phyloP scores from a whole-genome alignment of 1,140 invertebrate species.

The Ceratosolen solmsi region DNA sequence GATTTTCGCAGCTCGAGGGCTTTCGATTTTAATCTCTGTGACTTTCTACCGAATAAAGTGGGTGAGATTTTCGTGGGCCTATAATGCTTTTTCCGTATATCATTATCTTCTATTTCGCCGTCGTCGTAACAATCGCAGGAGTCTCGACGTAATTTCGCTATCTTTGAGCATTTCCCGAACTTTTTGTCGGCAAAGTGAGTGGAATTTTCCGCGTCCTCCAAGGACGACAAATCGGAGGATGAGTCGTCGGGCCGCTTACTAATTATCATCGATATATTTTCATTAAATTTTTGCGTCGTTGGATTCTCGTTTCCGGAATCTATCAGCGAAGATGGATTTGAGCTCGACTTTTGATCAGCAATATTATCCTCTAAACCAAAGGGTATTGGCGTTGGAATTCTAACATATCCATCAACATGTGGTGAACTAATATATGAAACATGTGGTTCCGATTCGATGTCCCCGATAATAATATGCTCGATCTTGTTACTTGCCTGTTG shows the following conservation, averaged over 20 bases:
- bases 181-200: slow-evolving; percentile 22
- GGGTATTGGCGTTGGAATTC: slow-evolving; percentile 65
- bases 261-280: slow-evolving; percentile 51
- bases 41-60: slow-evolving; percentile 60
- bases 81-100: neutral
- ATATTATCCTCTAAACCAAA: slow-evolving; percentile 56
- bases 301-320: slow-evolving; percentile 66
- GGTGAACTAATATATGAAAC: slow-evolving; percentile 40
- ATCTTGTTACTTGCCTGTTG: slow-evolving; percentile 48
- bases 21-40: slow-evolving; percentile 62
- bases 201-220: slow-evolving; percentile 54
- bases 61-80: slow-evolving; percentile 52
- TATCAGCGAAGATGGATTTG: slow-evolving; percentile 58
- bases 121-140: slow-evolving; percentile 1
- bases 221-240: slow-evolving; percentile 58
- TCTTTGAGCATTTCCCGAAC: slow-evolving; percentile 52
- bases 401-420: slow-evolving; percentile 60
- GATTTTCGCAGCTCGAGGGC: slow-evolving; percentile 65
- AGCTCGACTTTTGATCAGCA: slow-evolving; percentile 58
- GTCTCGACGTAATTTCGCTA: slow-evolving; percentile 44
- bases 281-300: slow-evolving; percentile 40
- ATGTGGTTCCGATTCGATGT: slow-evolving; percentile 30
- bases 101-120: neutral
- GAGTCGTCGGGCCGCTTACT: slow-evolving; percentile 54
- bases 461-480: slow-evolving; percentile 24